Evolutionary conservation across 2,888 invertebrate genomes (phyloP).

Genomic region (Harpagoxenus sublaevis): DNA sequence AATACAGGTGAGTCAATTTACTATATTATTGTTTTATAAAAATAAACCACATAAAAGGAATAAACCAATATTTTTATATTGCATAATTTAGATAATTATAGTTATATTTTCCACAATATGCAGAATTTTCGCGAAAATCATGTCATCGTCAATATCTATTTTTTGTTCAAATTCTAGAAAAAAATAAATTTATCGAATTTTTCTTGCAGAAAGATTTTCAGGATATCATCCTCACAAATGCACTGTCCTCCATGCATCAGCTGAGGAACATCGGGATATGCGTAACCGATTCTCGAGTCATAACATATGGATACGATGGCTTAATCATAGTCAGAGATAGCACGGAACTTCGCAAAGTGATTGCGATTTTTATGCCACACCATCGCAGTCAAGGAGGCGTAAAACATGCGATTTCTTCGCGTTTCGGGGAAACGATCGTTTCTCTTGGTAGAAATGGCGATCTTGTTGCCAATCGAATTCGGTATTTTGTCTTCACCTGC

Average conservation of each 20-base stretch:
- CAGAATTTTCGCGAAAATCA: background rate
- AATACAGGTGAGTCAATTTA: conserved; percentile 50
- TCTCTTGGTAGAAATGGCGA: conserved; percentile 86
- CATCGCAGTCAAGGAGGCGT: conserved; percentile 87
- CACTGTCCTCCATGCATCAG: conserved; percentile 83
- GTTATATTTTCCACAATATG: background rate
- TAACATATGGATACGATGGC: conserved; percentile 86
- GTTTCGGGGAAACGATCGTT: conserved; percentile 81
- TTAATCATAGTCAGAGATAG: conserved; percentile 83
- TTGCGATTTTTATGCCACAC: conserved; percentile 83
- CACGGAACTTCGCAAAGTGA: conserved; percentile 75
- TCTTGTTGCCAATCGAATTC: conserved; percentile 75
- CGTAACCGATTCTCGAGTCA: conserved; percentile 64
- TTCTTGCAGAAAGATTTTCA: conserved; percentile 71
- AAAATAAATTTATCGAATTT: background rate
- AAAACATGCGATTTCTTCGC: conserved; percentile 82
- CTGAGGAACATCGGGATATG: conserved; percentile 82
- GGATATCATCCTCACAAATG: conserved; percentile 64
- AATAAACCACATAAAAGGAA: background rate
- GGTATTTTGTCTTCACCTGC: conserved; percentile 46
- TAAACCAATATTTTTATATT: background rate
- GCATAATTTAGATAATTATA: background rate
- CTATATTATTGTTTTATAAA: background rate
- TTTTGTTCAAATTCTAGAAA: background rate
- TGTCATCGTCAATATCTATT: background rate